Base-by-base conservation (phyloP, 1,140 invertebrate species). In the Atta cephalotes region DNA sequence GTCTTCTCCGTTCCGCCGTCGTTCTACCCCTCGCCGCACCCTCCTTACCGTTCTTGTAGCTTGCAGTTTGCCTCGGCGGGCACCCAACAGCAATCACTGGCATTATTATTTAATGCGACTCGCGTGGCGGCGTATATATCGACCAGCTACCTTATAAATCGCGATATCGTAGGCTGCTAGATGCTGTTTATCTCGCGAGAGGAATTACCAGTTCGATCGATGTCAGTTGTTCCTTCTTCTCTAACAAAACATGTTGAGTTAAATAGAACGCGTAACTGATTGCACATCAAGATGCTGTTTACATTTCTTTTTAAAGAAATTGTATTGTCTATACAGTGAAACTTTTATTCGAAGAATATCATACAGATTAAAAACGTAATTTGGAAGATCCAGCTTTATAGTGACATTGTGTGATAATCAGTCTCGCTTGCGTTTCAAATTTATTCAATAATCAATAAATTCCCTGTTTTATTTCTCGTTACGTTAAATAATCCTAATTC, bases 51-150 rank as follows among this genome's bases (percentile, higher is more conserved):
- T 39, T 70, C 86, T 82, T 14, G 45, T 76, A 25, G 66, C 62
- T 35, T 45, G 56, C 31, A 53, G 39, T 49, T 58, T 28, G 28
- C 49, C 71, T 21, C 39, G 21, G 70, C 58, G n/a, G 68, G 18
- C 45, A 71, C 58, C 72, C 82, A 87, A 74, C 78, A 86, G 85
- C 90, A 92, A 89, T 92, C 89, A 91, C 91, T 89, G 89, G 77
- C 68, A 74, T 92, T 92, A 92, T 92, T 92, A 92, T 92, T 92
- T 91, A 88, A 92, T 91, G 89, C 65, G 81, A 89, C 80, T 80
- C 74, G 89, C 70, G 71, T 70, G 82, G 63, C 28, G 51, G n/a
- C n/a, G 74, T 85, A 60, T 45, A 14, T 14, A 51, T 81, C 74
- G 63, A 74, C 72, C 60, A 88, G 35, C 78, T 71, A 28, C 39